Percentiles rank a stretch among this genome's conserved stretches.
Conservation (phyloP, 2,888 invertebrate species). For the Tribolium freemani region DNA sequence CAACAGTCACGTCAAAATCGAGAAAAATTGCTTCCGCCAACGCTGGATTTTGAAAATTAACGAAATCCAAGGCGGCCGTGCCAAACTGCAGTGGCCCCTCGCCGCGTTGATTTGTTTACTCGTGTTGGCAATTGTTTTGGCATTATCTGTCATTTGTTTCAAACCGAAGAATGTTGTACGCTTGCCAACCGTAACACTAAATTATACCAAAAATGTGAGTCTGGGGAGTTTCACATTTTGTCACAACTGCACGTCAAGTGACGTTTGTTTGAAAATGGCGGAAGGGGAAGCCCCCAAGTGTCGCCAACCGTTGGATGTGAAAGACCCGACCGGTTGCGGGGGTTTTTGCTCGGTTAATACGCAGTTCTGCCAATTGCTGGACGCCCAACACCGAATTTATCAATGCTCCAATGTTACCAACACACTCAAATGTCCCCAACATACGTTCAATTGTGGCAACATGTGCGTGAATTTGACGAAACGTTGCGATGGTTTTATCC, state of each 20-base stretch:
- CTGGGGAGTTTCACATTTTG: neutral
- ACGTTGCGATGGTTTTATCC: constrained; percentile 80
- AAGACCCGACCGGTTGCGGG: constrained; percentile 73
- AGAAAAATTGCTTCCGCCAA: constrained; percentile 64
- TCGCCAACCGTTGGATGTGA: constrained; percentile 54
- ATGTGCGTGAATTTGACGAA: constrained; percentile 76
- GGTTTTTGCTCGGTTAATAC: constrained; percentile 76
- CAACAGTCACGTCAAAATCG: constrained; percentile 61
- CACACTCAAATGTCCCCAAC: constrained; percentile 73
- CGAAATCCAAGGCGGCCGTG: constrained; percentile 52
- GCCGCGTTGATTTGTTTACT: constrained; percentile 59
- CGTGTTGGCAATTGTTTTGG: constrained; percentile 58
- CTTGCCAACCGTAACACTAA: neutral
- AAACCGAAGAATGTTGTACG: constrained; percentile 41
- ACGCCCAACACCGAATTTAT: constrained; percentile 69
- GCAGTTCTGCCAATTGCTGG: constrained; percentile 76
- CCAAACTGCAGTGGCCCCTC: constrained; percentile 47
- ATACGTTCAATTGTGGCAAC: constrained; percentile 82
- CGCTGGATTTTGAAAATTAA: constrained; percentile 66
- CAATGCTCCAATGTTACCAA: constrained; percentile 73
- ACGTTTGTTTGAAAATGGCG: constrained; percentile 60
- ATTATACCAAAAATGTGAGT: neutral
- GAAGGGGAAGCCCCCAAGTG: constrained; percentile 60
- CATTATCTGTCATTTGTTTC: constrained; percentile 56
- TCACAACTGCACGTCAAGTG: constrained; percentile 16